These are phyloP conservation scores for Macrocentrus cingulum DNA, from an alignment of 1,140 invertebrate species.

Conservation along the genomic window DNA sequence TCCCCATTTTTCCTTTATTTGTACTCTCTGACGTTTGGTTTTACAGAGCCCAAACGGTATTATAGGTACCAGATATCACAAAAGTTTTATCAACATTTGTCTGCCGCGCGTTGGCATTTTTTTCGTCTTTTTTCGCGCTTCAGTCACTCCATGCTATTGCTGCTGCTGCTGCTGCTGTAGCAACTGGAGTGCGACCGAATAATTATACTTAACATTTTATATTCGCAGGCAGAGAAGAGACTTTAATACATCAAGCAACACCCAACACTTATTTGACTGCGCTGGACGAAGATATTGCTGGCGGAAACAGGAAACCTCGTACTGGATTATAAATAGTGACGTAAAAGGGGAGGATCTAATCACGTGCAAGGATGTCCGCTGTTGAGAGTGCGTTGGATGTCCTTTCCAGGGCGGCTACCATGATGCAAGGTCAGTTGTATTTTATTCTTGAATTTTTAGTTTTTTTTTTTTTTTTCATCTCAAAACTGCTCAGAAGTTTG, in stretches of 20 bases:
- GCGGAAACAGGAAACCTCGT: not conserved
- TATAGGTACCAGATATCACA: not conserved
- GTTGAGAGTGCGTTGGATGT: constrained; percentile 86
- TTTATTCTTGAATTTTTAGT: not conserved
- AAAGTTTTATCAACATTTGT: constrained; percentile 1
- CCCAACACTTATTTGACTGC: not conserved
- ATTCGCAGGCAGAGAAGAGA: not conserved
- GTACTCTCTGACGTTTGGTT: constrained; percentile 32
- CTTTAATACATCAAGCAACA: not conserved
- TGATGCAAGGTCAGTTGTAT: constrained; percentile 73
- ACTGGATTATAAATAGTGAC: not conserved
- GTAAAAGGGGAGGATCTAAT: not conserved
- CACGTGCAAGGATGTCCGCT: constrained; percentile 49
- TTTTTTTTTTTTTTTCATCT: not conserved
- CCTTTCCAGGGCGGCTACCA: constrained; percentile 85
- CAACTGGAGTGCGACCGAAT: not conserved
- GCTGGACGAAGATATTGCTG: not conserved
- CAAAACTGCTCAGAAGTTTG: no score
- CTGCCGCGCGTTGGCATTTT: no score
- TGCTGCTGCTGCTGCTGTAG: not conserved
- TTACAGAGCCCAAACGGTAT: constrained; percentile 26
- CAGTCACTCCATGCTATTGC: no score
- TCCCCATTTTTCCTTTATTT: constrained; percentile 57
- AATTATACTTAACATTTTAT: not conserved
- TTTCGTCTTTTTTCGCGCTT: no score